phyloP scores from a whole-genome alignment of 2,797 vertebrate genomes.

The Sebastes nivosus region DNA sequence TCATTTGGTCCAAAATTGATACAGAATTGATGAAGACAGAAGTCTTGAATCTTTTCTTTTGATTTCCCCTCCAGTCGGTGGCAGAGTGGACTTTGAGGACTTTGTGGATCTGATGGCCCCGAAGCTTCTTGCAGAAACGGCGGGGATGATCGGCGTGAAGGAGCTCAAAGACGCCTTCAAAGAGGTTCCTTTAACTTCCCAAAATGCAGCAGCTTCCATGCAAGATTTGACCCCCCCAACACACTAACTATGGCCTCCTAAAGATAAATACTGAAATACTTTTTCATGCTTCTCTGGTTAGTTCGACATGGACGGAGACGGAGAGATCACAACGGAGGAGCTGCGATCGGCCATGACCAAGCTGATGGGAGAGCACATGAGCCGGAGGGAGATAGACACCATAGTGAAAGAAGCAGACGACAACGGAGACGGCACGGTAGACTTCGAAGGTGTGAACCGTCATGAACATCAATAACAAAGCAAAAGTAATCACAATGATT shows the following conservation, averaged over 20 bases:
- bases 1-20: neutral
- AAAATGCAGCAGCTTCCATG: neutral
- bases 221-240: neutral
- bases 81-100: slow-evolving; percentile 85
- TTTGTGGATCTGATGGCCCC: slow-evolving; percentile 87
- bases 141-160: slow-evolving; percentile 86
- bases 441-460: slow-evolving; percentile 91
- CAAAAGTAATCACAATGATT: neutral
- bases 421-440: slow-evolving; percentile 95
- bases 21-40: neutral
- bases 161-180: slow-evolving; percentile 85
- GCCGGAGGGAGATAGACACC: slow-evolving; percentile 89
- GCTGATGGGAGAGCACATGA: slow-evolving; percentile 94
- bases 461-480: neutral
- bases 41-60: neutral
- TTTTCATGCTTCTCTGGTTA: slow-evolving; percentile 44
- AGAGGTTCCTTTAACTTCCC: slow-evolving; percentile 67
- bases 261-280: neutral
- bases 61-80: slow-evolving; percentile 76
- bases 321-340: slow-evolving; percentile 96
- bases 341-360: slow-evolving; percentile 93
- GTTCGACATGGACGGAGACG: slow-evolving; percentile 97
- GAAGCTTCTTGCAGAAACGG: slow-evolving; percentile 85
- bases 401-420: slow-evolving; percentile 95
- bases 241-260: neutral